A percentile compares a stretch with the other conserved stretches of the same genome.
Evolutionary conservation across 2,797 vertebrate genomes (phyloP).

Genomic region (Intellagama lesueurii): DNA sequence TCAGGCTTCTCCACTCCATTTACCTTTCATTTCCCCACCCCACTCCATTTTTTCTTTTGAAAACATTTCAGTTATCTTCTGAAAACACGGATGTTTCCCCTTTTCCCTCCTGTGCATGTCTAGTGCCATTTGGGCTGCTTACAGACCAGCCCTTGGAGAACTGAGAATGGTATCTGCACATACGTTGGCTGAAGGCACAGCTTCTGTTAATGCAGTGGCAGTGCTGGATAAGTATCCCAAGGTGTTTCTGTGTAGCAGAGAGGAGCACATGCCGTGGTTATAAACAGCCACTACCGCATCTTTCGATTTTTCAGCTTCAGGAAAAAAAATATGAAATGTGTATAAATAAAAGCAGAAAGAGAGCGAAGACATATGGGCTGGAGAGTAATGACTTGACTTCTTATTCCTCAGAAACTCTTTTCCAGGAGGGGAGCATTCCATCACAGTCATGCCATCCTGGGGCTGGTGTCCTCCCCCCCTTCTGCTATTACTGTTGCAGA

Average conservation of each 20-base stretch:
- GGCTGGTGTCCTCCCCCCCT: neutral
- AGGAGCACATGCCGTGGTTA: neutral
- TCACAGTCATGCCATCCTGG: conserved; percentile 31
- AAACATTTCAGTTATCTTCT: too few species aligned
- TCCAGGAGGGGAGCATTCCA: conserved; percentile 14
- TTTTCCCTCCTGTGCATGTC: neutral
- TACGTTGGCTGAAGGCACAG: neutral
- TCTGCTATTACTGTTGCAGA: neutral
- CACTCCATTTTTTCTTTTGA: too few species aligned
- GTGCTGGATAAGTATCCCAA: neutral
- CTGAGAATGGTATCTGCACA: neutral
- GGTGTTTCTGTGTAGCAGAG: neutral
- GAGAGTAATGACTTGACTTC: conserved; percentile 28
- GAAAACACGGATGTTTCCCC: too few species aligned
- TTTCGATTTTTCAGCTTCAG: conserved; percentile 27
- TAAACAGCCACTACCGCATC: neutral
- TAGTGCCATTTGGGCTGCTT: neutral
- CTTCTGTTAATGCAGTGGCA: neutral
- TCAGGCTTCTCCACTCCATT: neutral
- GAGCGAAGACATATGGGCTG: conserved; percentile 31
- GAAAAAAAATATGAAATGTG: conserved; percentile 34
- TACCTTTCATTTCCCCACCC: neutral
- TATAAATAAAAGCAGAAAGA: conserved; percentile 48
- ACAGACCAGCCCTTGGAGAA: neutral
- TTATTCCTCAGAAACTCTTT: conserved; percentile 28